Base-by-base conservation (phyloP, 2,113 vertebrate species). In the Rhipidura dahli region DNA sequence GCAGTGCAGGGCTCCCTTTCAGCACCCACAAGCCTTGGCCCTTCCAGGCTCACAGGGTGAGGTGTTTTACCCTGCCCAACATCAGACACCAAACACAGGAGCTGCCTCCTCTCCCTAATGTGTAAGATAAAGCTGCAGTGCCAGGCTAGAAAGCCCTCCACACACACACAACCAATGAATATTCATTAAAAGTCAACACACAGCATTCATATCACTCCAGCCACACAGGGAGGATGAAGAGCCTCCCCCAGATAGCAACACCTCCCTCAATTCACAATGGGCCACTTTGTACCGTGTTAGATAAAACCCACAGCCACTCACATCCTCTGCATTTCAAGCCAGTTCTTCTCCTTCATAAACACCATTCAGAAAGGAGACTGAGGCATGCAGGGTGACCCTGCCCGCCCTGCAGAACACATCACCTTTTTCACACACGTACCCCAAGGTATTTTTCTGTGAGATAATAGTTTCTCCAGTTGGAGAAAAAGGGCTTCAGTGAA, bases 251-350 rank as follows among this genome's bases (percentile, higher is more conserved):
- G 92, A 90, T 42, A 86, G 71, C 86, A 95, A 51, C 64, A 92
- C 42, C 68, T 83, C 79, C 37, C 90, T 90, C 86, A 57, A 54
- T 81, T 78, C 93, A 95, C 1, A 0, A 90, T 9, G 86, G 83
- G 54, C 88, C 79, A 44, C 92, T 94, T 95, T 86, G 94, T 83
- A 47, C 35, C 4, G 0, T 2, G 44, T n/a, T 35, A 81, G 83
- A 95, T 92, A 95, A 95, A 93, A 87, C 90, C 57, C 12, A 11
- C 76, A 86, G 90, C 56, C 4, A 8, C 65, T 84, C 8, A 1
- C 79, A 49, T 81, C 83, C 91, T 88, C n/a, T 90, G 89, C 89
- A 73, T 93, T 93, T 94, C 80, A 89, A 90, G 69, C 14, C 65
- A 26, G 35, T 26, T 94, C 66, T 87, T 78, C 76, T 90, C 76